A percentile compares a stretch with the other conserved stretches of the same genome.
Evolutionary conservation across 2,888 invertebrate species (phyloP).

Genomic region (Stenodema calcarata): DNA sequence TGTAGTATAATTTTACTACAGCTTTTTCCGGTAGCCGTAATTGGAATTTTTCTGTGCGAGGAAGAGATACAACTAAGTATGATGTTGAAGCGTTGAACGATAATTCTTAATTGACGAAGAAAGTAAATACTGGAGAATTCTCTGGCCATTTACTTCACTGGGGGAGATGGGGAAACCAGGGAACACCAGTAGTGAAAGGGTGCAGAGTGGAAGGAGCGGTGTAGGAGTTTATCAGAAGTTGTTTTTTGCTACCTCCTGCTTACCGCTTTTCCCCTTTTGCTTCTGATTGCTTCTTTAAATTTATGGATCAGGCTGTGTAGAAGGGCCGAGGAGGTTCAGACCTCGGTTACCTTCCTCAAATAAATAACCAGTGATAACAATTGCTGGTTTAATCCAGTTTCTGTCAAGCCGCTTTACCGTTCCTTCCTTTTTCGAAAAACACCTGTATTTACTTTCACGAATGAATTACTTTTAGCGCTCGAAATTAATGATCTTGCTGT

Average conservation of each 20-base stretch:
- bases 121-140: not conserved
- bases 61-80: not conserved
- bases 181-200: not conserved
- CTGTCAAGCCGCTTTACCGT: conserved; percentile 1
- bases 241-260: conserved; percentile 21
- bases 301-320: conserved; percentile 13
- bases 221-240: conserved; percentile 24
- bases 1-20: too few relatives aligned
- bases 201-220: not conserved
- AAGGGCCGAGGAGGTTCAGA: not conserved
- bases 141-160: not conserved
- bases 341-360: not conserved
- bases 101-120: not conserved
- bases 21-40: too few relatives aligned
- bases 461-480: not conserved
- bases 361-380: conserved; percentile 35
- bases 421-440: not conserved
- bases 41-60: too few relatives aligned
- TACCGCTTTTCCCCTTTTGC: not conserved
- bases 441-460: conserved; percentile 7
- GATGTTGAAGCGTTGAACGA: not conserved
- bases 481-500: not conserved
- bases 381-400: conserved; percentile 40
- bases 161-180: not conserved
- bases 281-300: conserved; percentile 44